A percentile compares a stretch with the other conserved stretches of the same genome.
These are phyloP conservation scores for Bos indicus DNA, from an alignment of 2,113 vertebrate species.

Conservation along the genomic window DNA sequence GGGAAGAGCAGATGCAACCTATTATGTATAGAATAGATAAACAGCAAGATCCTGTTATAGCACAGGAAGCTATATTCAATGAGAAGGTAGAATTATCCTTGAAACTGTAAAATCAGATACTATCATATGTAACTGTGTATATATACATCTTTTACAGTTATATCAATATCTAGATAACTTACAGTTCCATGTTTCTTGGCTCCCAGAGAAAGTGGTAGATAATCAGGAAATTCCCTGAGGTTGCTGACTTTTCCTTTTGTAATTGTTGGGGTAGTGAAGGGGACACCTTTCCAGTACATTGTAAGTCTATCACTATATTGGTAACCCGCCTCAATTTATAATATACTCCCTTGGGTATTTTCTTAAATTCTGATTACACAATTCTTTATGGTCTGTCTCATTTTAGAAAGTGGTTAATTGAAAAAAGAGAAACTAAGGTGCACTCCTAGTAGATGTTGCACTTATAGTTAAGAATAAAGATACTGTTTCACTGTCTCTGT, in stretches of 20 bases:
- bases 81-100: background rate
- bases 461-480: constrained; percentile 28
- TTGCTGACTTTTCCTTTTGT: background rate
- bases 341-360: background rate
- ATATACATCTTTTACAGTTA: background rate
- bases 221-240: background rate
- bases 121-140: background rate
- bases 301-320: background rate
- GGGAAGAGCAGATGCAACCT: background rate
- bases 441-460: background rate
- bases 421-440: background rate
- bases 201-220: background rate
- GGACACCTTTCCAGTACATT: background rate
- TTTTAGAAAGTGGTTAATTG: background rate
- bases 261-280: rapidly evolving
- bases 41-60: background rate
- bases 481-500: background rate
- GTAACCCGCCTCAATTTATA: background rate
- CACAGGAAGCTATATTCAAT: background rate
- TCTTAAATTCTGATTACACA: background rate
- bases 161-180: background rate
- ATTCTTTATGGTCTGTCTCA: background rate
- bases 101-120: background rate
- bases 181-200: background rate
- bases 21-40: background rate